phyloP scores from a whole-genome alignment of 2,888 invertebrate genomes.

The Diaperis boleti region DNA sequence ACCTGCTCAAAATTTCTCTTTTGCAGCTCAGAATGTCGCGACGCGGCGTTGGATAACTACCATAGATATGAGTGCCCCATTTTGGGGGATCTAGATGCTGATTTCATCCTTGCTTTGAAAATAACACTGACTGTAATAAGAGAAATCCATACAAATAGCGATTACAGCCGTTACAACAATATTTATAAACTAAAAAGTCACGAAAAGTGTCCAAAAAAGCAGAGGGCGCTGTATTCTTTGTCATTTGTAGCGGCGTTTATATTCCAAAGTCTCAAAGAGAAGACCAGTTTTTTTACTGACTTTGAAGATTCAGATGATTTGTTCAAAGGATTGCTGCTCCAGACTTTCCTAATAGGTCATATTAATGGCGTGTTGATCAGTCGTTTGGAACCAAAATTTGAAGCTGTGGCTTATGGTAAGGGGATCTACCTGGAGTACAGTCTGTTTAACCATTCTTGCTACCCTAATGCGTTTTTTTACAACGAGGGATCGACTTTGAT shows the following conservation, averaged over 20 bases:
- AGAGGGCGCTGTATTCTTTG: neutral
- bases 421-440: neutral
- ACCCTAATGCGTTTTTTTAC: conserved; percentile 38
- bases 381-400: neutral
- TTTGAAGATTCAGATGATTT: neutral
- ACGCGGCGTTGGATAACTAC: conserved; percentile 74
- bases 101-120: conserved; percentile 71
- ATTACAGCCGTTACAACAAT: neutral
- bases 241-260: neutral
- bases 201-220: neutral
- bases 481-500: conserved; percentile 41
- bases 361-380: neutral
- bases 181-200: neutral
- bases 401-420: neutral
- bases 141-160: neutral
- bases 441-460: neutral
- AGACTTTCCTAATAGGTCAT: neutral
- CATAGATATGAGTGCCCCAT: conserved; percentile 83
- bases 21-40: conserved; percentile 74
- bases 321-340: neutral
- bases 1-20: conserved; percentile 74
- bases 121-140: conserved; percentile 56
- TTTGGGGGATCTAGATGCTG: conserved; percentile 63
- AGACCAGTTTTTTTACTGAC: neutral
- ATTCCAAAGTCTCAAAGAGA: neutral